Evolutionary conservation across 2,888 invertebrate genomes (phyloP), one percentile per base, ranked within the genome.

Genomic region (Diaprepes abbreviatus): DNA sequence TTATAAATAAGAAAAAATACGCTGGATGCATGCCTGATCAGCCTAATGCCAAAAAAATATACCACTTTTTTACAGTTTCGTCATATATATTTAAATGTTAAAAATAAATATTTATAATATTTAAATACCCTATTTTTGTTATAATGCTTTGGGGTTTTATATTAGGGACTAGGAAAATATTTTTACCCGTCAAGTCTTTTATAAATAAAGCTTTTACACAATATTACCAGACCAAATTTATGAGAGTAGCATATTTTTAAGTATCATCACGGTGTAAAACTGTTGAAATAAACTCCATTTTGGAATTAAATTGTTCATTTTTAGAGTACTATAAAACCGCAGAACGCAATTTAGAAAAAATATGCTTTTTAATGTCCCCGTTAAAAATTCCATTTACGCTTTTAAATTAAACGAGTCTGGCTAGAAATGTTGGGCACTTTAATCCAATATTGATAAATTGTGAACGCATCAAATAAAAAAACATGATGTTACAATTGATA

Each of bases 261-360:
- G 31, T 28, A 28, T 31, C 31, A 50, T 50, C 12, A 16, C 9
- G 3, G 14, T 14, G 21, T 12, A 24, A 45, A 16, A 28, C 31
- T 28, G 48, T 50, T 14, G 12, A 50, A 50, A 50, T 50, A 28
- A 50, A 50, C 48, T 35, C 21, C 59, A 60, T 19, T 60, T 60
- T 60, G 12, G 35, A 60, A 60, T 48, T 33, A 60, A 60, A 60
- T 48, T 60, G 59, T 60, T 48, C 45, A 48, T 45, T 60, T 60
- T 48, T 35, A 33, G 35, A 35, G 59, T 33, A 60, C 19, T 21
- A 45, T 60, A 45, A 58, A 60, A 33, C 59, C 59, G 35, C 48
- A 60, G 24, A 45, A 35, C 45, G 59, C 48, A 60, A 60, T 60
- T 48, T 60, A 60, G 59, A 60, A 48, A 60, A 59, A 60, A 60